A percentile compares a stretch with the other conserved stretches of the same genome.
These are phyloP conservation scores for Python bivittatus DNA, from an alignment of 2,113 vertebrate genomes.

Conservation along the genomic window DNA sequence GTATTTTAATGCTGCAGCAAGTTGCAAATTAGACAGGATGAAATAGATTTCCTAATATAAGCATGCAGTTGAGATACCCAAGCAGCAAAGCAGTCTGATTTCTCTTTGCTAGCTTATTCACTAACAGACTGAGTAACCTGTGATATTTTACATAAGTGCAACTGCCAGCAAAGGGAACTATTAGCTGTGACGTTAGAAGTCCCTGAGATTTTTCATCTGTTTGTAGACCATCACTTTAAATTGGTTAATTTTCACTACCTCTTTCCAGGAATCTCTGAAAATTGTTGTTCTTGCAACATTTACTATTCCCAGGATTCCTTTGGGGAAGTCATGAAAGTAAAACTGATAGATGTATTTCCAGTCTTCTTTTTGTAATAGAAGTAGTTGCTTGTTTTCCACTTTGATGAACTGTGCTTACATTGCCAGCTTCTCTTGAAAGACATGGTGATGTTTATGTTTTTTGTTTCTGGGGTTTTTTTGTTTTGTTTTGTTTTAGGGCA, in stretches of 20 bases:
- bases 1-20: neutral
- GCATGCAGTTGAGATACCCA: neutral
- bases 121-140: accelerated
- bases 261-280: neutral
- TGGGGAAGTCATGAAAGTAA: neutral
- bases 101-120: neutral
- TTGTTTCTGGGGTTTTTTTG: conserved; percentile 30
- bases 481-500: conserved; percentile 77
- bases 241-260: neutral
- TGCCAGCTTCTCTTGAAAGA: conserved; percentile 2
- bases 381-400: neutral
- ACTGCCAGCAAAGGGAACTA: neutral
- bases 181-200: neutral
- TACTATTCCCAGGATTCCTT: neutral
- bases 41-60: neutral
- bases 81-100: neutral
- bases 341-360: neutral
- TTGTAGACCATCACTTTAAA: neutral
- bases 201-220: neutral
- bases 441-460: neutral
- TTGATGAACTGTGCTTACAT: neutral
- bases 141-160: neutral
- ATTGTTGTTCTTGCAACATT: neutral
- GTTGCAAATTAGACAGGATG: neutral
- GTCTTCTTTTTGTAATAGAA: no score